phyloP scores from a whole-genome alignment of 2,113 vertebrate genomes.

The Antennarius striatus region DNA sequence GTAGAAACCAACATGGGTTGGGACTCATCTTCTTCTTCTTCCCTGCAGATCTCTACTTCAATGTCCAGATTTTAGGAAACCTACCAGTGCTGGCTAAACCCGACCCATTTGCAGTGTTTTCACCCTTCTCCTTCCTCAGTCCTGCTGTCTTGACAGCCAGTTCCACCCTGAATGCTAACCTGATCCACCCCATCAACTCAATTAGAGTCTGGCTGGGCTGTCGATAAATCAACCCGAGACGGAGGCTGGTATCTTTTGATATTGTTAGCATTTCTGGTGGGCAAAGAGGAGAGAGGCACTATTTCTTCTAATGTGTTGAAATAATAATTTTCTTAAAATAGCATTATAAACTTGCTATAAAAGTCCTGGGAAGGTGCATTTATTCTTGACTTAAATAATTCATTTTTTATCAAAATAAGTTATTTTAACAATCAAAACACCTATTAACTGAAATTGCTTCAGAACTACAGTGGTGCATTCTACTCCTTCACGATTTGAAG shows the following conservation, averaged over 20 bases:
- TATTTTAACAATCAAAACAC: too few species aligned
- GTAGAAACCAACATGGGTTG: background rate
- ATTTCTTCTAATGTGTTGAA: too few species aligned
- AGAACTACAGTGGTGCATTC: too few species aligned
- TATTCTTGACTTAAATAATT: too few species aligned
- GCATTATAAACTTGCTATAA: too few species aligned
- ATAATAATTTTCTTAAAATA: too few species aligned
- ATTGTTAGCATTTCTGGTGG: background rate
- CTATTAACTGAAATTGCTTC: too few species aligned
- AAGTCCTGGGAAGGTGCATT: too few species aligned
- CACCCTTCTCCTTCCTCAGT: conserved; percentile 10
- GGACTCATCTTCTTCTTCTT: background rate
- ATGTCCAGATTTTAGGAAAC: conserved; percentile 80
- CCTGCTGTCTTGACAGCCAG: background rate
- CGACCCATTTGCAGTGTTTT: conserved; percentile 65
- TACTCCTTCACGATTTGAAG: too few species aligned
- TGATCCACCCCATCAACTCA: conserved; percentile 64
- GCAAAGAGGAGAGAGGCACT: background rate
- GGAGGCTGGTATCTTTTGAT: background rate
- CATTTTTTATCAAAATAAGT: too few species aligned
- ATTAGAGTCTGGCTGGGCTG: conserved; percentile 87
- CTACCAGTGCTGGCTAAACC: conserved; percentile 74
- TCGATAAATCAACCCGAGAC: conserved; percentile 60
- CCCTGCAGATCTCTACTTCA: conserved; percentile 86
- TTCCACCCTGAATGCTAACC: background rate